Evolutionary conservation across 2,797 vertebrate genomes (phyloP).

Genomic region (Heteromormyrus szaboi): DNA sequence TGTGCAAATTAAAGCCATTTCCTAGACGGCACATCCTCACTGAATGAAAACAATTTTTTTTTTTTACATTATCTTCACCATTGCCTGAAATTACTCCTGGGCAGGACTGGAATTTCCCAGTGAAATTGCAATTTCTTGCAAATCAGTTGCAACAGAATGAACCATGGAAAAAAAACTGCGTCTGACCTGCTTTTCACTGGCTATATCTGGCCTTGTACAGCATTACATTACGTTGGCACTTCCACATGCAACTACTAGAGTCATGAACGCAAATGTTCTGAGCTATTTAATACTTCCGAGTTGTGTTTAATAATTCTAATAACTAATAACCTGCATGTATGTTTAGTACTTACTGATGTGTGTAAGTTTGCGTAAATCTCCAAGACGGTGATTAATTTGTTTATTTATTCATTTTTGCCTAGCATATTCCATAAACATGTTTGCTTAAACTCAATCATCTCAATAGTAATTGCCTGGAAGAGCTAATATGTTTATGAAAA

Average conservation of each 20-base stretch:
- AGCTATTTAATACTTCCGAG: background rate
- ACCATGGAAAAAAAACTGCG: background rate
- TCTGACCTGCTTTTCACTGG: background rate
- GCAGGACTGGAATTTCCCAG: background rate
- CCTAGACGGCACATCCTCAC: background rate
- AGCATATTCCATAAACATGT: background rate
- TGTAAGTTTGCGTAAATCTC: background rate
- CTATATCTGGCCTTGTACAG: background rate
- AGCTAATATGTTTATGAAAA: constrained; percentile 13
- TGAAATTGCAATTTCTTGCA: background rate
- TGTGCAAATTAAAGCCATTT: background rate
- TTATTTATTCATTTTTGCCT: background rate
- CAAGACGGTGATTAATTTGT: background rate
- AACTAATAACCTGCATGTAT: background rate
- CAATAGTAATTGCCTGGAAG: background rate
- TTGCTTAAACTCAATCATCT: background rate
- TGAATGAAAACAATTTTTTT: background rate
- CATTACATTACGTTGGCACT: background rate
- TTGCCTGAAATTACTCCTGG: background rate
- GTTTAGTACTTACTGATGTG: background rate
- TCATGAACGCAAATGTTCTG: background rate
- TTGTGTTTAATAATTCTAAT: background rate
- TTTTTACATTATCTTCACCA: background rate
- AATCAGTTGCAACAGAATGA: background rate
- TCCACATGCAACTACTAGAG: background rate